Conservation (phyloP, 2,113 vertebrate species). For the Tachycineta bicolor region DNA sequence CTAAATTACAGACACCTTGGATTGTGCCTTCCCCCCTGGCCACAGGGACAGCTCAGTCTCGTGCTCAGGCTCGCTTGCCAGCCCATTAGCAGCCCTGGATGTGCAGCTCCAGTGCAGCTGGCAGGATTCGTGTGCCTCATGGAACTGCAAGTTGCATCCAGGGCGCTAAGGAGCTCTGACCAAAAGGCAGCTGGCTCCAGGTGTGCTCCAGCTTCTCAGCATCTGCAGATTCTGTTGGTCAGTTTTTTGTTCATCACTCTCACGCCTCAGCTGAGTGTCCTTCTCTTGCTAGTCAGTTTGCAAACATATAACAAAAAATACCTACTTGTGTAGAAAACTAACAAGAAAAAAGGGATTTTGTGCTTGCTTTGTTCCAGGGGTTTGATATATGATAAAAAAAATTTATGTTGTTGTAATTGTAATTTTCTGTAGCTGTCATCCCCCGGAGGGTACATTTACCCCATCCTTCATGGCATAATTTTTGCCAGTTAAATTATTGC, state of each 20-base stretch:
- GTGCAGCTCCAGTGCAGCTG: background rate
- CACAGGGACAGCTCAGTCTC: background rate
- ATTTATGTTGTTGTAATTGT: background rate
- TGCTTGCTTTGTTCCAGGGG: background rate
- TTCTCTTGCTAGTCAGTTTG: background rate
- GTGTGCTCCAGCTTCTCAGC: background rate
- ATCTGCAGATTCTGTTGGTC: background rate
- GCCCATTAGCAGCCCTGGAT: background rate
- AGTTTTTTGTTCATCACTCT: background rate
- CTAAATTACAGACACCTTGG: constrained; percentile 22
- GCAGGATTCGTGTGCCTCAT: background rate
- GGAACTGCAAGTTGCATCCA: background rate
- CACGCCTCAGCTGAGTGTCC: background rate
- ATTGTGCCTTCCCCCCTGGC: background rate
- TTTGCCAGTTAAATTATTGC: background rate
- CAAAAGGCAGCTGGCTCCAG: background rate
- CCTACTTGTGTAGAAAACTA: background rate
- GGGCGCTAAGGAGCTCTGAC: background rate
- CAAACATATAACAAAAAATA: background rate
- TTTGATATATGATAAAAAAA: background rate
- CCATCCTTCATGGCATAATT: background rate
- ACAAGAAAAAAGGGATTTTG: background rate
- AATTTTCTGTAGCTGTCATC: background rate
- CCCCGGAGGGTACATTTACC: background rate
- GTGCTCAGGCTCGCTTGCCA: background rate